Evolutionary conservation across 1,140 invertebrate genomes (phyloP).

Genomic region (Drosophila nannoptera): DNA sequence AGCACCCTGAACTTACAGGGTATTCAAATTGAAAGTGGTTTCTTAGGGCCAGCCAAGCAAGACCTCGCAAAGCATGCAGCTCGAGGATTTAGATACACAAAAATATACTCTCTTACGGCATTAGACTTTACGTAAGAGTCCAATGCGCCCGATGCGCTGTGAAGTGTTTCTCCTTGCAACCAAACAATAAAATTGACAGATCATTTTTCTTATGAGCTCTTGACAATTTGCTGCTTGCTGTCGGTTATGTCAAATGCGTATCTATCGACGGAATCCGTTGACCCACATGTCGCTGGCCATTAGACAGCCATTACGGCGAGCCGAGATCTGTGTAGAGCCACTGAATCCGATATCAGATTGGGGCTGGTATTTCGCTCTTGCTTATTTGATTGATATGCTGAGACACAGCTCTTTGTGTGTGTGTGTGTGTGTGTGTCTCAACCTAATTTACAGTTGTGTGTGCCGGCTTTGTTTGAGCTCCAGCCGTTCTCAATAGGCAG

Average conservation of each 20-base stretch:
- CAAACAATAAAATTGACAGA: conserved; percentile 47
- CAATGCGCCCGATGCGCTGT: conserved; percentile 14
- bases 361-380: conserved; percentile 41
- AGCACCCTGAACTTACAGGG: conserved; percentile 1
- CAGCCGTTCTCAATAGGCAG: conserved; percentile 55
- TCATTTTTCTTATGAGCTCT: conserved; percentile 51
- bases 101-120: conserved; percentile 5
- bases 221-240: conserved; percentile 42
- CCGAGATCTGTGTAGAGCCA: conserved; percentile 42
- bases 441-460: conserved; percentile 70
- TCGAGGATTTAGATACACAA: neutral
- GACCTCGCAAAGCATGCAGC: conserved; percentile 31
- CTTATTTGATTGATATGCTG: conserved; percentile 66
- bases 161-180: conserved; percentile 13
- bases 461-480: conserved; percentile 13
- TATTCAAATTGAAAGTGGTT: conserved; percentile 53
- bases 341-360: conserved; percentile 20
- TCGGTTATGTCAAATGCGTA: conserved; percentile 18
- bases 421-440: conserved; percentile 25
- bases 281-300: conserved; percentile 64
- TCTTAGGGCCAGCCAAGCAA: conserved; percentile 34
- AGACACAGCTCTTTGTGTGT: conserved; percentile 28
- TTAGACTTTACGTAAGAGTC: conserved; percentile 41
- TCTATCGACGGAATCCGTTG: conserved; percentile 44
- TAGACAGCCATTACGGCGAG: conserved; percentile 60